Conservation (phyloP, 2,888 invertebrate genomes). For the Carpatolechia fugitivella region DNA sequence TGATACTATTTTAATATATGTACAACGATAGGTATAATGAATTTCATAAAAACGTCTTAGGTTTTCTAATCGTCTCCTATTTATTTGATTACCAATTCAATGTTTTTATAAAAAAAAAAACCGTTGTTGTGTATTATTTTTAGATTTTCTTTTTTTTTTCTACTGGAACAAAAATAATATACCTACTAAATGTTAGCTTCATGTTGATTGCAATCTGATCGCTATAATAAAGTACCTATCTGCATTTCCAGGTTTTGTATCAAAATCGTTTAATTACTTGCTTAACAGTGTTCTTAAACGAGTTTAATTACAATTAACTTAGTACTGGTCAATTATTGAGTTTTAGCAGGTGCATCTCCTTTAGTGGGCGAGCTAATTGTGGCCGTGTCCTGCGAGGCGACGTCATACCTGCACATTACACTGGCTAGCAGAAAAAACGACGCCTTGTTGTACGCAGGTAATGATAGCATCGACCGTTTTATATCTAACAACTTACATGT, state of each 20-base stretch:
- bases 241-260: too few species aligned
- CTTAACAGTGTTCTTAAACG: conserved; percentile 28
- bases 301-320: conserved; percentile 55
- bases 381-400: conserved; percentile 36
- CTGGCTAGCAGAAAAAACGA: conserved; percentile 43
- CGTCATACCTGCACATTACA: conserved; percentile 59
- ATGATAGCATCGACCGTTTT: conserved; percentile 46
- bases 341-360: conserved; percentile 69
- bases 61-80: too few species aligned
- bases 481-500: conserved; percentile 22
- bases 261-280: conserved; percentile 10
- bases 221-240: too few species aligned
- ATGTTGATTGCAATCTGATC: too few species aligned
- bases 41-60: too few species aligned
- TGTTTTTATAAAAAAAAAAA: too few species aligned
- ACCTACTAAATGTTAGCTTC: too few species aligned
- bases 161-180: too few species aligned
- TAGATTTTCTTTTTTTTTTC: not conserved
- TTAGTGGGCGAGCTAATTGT: conserved; percentile 59
- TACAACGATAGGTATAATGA: too few species aligned
- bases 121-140: not conserved
- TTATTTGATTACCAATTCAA: too few species aligned
- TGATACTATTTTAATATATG: too few species aligned
- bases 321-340: conserved; percentile 47
- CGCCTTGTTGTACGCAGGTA: conserved; percentile 49